Evolutionary conservation across 2,888 invertebrate genomes (phyloP).

Genomic region (Pammene fasciana): DNA sequence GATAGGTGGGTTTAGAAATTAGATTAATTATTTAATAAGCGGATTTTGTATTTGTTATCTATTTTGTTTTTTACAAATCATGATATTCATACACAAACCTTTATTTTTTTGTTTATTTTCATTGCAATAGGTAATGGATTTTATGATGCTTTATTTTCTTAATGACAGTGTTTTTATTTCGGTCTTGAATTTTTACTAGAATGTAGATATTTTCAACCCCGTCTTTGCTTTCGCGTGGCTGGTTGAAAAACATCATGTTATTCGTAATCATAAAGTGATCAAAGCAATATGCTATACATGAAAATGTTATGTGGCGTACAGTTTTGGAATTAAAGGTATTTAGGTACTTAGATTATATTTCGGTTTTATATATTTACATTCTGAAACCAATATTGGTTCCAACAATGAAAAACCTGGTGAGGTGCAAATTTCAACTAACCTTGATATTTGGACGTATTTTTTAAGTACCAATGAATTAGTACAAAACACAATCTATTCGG

Average conservation of each 20-base stretch:
- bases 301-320: background rate
- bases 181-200: background rate
- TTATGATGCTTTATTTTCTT: constrained; percentile 25
- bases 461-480: constrained; percentile 9
- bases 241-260: background rate
- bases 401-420: constrained; percentile 32
- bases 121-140: constrained; percentile 1
- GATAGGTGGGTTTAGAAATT: constrained; percentile 38
- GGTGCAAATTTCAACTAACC: constrained; percentile 32
- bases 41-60: constrained; percentile 33
- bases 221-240: background rate
- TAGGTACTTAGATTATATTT: constrained; percentile 10
- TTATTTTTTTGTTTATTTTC: constrained; percentile 15
- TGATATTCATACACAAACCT: constrained; percentile 29
- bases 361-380: background rate
- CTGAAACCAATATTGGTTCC: background rate
- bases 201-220: background rate
- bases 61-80: constrained; percentile 44
- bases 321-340: background rate
- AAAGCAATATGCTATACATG: too few relatives aligned
- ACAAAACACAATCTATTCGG: constrained; percentile 20
- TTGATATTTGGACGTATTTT: constrained; percentile 10
- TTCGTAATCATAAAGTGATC: background rate
- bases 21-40: constrained; percentile 27
- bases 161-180: constrained; percentile 22